These are phyloP conservation scores for Acanthurus tractus DNA, from an alignment of 2,797 vertebrate species.

Conservation along the genomic window DNA sequence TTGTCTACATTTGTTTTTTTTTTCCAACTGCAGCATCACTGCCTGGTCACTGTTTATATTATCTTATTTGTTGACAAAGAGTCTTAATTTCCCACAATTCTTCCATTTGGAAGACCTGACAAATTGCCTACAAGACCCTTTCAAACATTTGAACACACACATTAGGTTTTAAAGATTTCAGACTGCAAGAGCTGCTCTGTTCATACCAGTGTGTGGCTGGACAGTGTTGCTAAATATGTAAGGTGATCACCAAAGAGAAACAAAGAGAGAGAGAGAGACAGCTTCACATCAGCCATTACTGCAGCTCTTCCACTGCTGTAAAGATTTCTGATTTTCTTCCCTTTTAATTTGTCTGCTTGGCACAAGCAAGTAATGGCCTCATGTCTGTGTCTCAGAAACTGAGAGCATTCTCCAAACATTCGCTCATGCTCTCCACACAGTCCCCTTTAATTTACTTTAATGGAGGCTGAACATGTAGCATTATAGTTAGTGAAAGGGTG, in stretches of 20 bases:
- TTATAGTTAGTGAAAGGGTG: conserved; percentile 17
- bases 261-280: conserved; percentile 5
- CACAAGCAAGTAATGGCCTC: conserved; percentile 59
- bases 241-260: conserved; percentile 14
- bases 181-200: background rate
- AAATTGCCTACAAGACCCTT: conserved; percentile 17
- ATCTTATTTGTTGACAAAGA: conserved; percentile 5
- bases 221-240: conserved; percentile 7
- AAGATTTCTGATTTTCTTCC: conserved; percentile 30
- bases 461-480: conserved; percentile 47
- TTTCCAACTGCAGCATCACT: conserved; percentile 29
- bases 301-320: conserved; percentile 40
- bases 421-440: conserved; percentile 60
- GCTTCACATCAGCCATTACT: conserved; percentile 16
- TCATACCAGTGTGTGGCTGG: background rate
- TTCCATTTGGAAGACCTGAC: conserved; percentile 30
- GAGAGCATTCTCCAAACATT: conserved; percentile 68
- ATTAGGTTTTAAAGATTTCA: background rate
- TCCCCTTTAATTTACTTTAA: conserved; percentile 59
- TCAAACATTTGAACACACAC: conserved; percentile 10
- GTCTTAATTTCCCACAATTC: background rate
- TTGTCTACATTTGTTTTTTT: conserved; percentile 19
- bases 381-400: conserved; percentile 59
- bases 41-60: conserved; percentile 15
- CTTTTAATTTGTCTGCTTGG: conserved; percentile 64